Evolutionary conservation across 2,797 vertebrate species (phyloP), one percentile per base, ranked within the genome.

Genomic region (Microctenopoma lineatum): DNA sequence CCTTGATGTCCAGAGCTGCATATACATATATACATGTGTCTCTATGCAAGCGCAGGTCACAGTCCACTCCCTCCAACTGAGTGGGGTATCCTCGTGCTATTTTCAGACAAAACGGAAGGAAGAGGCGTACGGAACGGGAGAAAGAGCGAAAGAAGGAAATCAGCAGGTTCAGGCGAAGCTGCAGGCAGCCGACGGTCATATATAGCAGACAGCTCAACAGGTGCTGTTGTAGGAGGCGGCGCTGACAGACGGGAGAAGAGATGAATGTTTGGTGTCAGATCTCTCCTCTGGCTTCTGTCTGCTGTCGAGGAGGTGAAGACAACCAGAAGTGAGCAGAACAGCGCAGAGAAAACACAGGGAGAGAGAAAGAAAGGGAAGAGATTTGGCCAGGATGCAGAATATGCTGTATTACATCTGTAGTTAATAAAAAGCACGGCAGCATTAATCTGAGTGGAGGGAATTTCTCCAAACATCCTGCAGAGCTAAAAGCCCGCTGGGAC

Each of bases 391-490:
- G 57, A 5, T 14, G 89, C 87, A 63, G 66, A 85, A 73, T 53
- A 61, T 86, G 91, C 91, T 92, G 84, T 88, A 87, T 87, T 88
- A 81, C 94, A 95, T 91, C 93, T 94, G 93, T 82, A 86, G 87
- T 90, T 88, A 92, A 93, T 94, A 90, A 93, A 87, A 90, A 80
- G 86, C 88, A 80, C 87, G 75, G 89, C 88, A 89, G 81, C 91
- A 89, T 91, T 89, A 86, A 93, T 93, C 90, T 88, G 93, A 83
- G 66, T 68, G 66, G 50, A 77, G 78, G 89, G 89, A 83, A 90
- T 87, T 90, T 93, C 92, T 92, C 92, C 93, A 94, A 93, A 94
- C 92, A 94, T 94, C 93, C 92, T 93, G 92, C 68, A 82, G 86
- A 84, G 79, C 86, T 86, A 54, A 59, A 73, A 68, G 65, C 63